Percentiles rank a stretch among this genome's conserved stretches.
Conservation (phyloP, 2,888 invertebrate species). For the Osedax fenrisi region DNA sequence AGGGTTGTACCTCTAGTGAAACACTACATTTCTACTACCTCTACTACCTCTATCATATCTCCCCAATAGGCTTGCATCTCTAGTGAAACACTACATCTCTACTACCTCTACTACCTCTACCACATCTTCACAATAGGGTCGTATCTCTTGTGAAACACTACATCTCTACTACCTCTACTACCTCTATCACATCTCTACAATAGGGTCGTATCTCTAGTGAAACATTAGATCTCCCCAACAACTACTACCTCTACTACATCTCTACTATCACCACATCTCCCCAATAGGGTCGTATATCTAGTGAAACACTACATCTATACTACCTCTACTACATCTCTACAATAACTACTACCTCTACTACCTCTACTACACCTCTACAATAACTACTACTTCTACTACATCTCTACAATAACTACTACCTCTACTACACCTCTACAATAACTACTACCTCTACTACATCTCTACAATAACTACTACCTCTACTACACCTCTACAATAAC, state of each 20-base stretch:
- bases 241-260: neutral
- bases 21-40: neutral
- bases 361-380: neutral
- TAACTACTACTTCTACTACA: neutral
- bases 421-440: neutral
- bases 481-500: too few species aligned
- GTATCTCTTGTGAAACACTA: too few species aligned
- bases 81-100: neutral
- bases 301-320: neutral
- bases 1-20: too few species aligned
- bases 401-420: neutral
- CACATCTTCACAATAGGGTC: too few species aligned
- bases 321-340: neutral
- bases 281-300: neutral
- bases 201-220: too few species aligned
- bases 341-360: neutral
- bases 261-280: too few species aligned
- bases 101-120: neutral
- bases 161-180: neutral
- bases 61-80: neutral
- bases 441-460: neutral
- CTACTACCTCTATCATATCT: neutral
- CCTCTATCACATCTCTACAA: neutral
- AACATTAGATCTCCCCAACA: neutral
- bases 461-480: too few species aligned